Evolutionary conservation across 2,888 invertebrate genomes (phyloP), one percentile per base, ranked within the genome.

Genomic region (Sicus ferrugineus): DNA sequence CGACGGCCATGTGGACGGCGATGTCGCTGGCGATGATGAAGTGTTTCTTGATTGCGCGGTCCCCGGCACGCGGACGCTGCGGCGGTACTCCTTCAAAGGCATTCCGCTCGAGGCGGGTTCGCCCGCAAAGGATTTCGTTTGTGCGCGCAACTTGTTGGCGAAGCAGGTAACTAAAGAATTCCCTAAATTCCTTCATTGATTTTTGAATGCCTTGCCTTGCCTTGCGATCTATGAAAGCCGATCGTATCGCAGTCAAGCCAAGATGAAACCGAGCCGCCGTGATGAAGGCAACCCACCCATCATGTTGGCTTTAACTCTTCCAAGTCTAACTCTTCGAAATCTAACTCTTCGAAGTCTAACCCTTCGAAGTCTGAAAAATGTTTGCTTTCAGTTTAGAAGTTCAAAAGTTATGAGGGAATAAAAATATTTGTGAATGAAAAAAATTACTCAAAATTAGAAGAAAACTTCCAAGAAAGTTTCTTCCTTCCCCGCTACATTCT

Each of bases 71-170:
- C 21, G 1, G 1, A 2, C 19, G 28, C 5, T 54, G 62, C 70
- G 76, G 73, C 76, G 78, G 3, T 78, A 81, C 34, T 82, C 81
- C 26, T 78, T 74, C 73, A 82, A 83, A 78, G 82, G 82, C 31
- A 73, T 72, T 72, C 79, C 83, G 75, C 83, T 83, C 46, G 82
- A 81, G 67, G 71, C 79, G 54, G 81, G 81, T 74, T 80, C 83
- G 26, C 74, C 77, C 61, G 77, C 77, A 67, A 79, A 83, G 79
- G 83, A 83, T 73, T 82, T 80, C 70, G 78, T 80, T 71, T 78
- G 78, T 69, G 73, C 77, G 67, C 75, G 77, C 9, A 77, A 79
- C 52, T 74, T 82, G 75, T 78, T 83, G 68, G 76, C 79, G 67
- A 80, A 79, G 73, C 77, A 81, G 83, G 82, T 82, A 80, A 77